phyloP scores from a whole-genome alignment of 2,113 vertebrate genomes.

The Antennarius striatus region DNA sequence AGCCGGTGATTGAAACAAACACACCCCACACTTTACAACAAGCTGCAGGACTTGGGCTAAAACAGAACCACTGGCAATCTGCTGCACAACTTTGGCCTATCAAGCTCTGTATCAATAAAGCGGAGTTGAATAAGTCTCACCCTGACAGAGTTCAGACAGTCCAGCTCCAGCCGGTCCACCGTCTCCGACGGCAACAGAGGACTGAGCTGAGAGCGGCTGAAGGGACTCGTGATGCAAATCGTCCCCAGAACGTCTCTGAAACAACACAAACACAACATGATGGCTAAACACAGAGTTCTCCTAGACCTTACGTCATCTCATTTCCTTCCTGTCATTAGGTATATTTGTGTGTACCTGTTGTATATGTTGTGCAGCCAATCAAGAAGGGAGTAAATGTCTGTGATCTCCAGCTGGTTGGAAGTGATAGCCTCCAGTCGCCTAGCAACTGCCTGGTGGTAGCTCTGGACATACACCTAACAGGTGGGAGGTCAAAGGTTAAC shows the following conservation, averaged over 20 bases:
- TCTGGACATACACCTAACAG: constrained; percentile 82
- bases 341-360: constrained; percentile 74
- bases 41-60: too few relatives aligned
- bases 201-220: constrained; percentile 65
- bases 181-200: constrained; percentile 75
- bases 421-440: constrained; percentile 75
- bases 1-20: constrained; percentile 14
- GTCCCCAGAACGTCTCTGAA: constrained; percentile 78
- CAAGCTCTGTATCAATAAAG: neutral
- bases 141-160: constrained; percentile 82
- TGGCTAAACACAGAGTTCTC: too few relatives aligned
- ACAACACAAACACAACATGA: constrained; percentile 2
- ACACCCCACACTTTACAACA: neutral
- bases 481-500: constrained; percentile 20
- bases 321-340: neutral
- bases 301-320: too few relatives aligned
- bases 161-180: constrained; percentile 77
- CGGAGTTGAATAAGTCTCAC: constrained; percentile 51
- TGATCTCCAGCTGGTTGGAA: constrained; percentile 75
- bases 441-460: constrained; percentile 86
- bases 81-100: neutral
- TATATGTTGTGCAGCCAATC: constrained; percentile 91
- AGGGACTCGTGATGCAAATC: constrained; percentile 72
- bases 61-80: too few relatives aligned
- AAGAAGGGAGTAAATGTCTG: constrained; percentile 87